Evolutionary conservation across 1,140 invertebrate genomes (phyloP).

Genomic region (Drosophila parabipectinata): DNA sequence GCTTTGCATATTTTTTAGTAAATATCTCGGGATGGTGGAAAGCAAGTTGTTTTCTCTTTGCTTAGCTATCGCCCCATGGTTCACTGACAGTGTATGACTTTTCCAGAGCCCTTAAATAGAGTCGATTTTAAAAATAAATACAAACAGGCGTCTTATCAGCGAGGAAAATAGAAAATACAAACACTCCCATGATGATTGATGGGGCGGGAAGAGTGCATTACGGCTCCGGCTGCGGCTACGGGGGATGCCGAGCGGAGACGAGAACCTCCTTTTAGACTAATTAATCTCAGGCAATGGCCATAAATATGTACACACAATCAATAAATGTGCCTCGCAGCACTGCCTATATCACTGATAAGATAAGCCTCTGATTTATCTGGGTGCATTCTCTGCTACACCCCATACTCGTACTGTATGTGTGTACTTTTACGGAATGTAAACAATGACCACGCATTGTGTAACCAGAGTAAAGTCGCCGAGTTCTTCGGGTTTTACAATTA

Average conservation of each 20-base stretch:
- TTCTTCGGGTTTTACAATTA: constrained; percentile 49
- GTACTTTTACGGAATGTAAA: constrained; percentile 52
- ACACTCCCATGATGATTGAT: not conserved
- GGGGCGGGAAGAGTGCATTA: not conserved
- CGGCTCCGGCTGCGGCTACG: not conserved
- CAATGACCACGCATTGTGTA: constrained; percentile 65
- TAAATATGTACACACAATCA: not conserved
- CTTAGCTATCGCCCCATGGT: not conserved
- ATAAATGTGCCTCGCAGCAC: not conserved
- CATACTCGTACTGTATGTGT: constrained; percentile 9
- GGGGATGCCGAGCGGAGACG: not conserved
- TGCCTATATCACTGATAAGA: constrained; percentile 14
- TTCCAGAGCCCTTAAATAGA: constrained; percentile 12
- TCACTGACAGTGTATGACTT: not conserved
- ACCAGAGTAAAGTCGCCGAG: constrained; percentile 34
- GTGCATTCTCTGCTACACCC: not conserved
- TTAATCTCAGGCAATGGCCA: not conserved
- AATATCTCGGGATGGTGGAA: not conserved
- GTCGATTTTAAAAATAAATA: constrained; percentile 22
- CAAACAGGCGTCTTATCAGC: constrained; percentile 24
- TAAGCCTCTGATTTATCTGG: constrained; percentile 4
- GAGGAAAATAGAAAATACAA: not conserved
- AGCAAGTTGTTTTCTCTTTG: not conserved
- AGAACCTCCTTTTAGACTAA: not conserved
- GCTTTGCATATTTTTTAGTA: not conserved